Conservation (phyloP, 2,113 vertebrate genomes). For the Syrmaticus mikado region DNA sequence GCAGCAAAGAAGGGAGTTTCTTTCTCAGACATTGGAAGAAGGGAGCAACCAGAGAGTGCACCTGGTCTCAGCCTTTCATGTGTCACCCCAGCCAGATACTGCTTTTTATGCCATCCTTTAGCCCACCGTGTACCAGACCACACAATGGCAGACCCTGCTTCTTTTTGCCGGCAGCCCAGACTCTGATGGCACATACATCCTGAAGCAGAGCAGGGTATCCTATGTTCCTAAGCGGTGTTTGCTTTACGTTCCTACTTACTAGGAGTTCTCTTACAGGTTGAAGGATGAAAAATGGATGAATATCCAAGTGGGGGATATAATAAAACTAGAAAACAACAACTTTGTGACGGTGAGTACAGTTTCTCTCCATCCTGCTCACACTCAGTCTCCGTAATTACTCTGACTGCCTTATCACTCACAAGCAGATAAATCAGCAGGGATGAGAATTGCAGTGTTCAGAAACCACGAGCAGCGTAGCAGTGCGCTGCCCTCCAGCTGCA, state of each 20-base stretch:
- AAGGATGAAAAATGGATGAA: conserved; percentile 92
- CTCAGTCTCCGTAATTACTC: neutral
- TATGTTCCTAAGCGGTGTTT: rapidly evolving
- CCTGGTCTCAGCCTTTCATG: neutral
- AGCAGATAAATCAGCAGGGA: neutral
- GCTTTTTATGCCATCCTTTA: neutral
- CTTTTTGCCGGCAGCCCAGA: neutral
- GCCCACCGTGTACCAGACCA: neutral
- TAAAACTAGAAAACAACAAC: conserved; percentile 91
- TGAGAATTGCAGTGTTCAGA: neutral
- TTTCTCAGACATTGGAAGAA: neutral
- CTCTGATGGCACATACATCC: neutral
- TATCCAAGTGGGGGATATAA: conserved; percentile 93
- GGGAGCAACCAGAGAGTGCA: neutral
- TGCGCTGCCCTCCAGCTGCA: neutral
- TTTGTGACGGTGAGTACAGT: conserved; percentile 86
- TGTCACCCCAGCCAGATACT: neutral
- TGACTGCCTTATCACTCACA: neutral
- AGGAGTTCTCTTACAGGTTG: conserved; percentile 79
- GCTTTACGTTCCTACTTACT: neutral
- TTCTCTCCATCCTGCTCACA: neutral
- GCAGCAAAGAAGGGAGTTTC: neutral
- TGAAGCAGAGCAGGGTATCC: neutral
- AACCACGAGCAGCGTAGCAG: neutral
- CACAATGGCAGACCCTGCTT: neutral